Conservation (phyloP, 1,140 invertebrate genomes). For the Brachionus calyciflorus region DNA sequence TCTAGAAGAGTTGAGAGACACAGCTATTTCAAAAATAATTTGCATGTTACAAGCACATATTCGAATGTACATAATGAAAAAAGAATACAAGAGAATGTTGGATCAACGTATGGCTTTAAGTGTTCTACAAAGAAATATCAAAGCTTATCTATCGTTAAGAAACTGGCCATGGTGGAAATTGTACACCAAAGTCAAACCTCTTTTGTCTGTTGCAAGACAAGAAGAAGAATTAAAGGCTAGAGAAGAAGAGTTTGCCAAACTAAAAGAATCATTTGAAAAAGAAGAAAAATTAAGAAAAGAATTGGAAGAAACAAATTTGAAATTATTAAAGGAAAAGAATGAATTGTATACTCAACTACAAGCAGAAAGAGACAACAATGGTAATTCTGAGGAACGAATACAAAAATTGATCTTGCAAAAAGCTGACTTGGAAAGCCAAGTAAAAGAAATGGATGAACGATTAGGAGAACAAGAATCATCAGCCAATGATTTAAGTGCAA, state of each 20-base stretch:
- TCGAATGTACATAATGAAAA: constrained; percentile 76
- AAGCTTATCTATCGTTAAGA: constrained; percentile 93
- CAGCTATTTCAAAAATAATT: constrained; percentile 93
- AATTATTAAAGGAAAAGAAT: constrained; percentile 79
- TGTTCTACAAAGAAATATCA: constrained; percentile 96
- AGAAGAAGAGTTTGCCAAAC: constrained; percentile 89
- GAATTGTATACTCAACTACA: constrained; percentile 80
- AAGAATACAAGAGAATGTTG: constrained; percentile 93
- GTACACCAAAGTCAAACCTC: constrained; percentile 95
- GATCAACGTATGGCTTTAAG: constrained; percentile 95
- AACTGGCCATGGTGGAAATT: constrained; percentile 99
- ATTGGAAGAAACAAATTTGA: constrained; percentile 84
- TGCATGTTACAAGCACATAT: constrained; percentile 96
- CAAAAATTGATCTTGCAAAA: constrained; percentile 91
- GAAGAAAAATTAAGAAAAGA: constrained; percentile 95
- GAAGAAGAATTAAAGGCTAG: constrained; percentile 98
- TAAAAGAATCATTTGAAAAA: constrained; percentile 85
- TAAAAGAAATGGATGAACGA: constrained; percentile 92
- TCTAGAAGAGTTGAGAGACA: constrained; percentile 99
- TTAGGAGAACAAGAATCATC: constrained; percentile 91
- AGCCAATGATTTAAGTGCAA: constrained; percentile 81
- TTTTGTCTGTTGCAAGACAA: constrained; percentile 93
- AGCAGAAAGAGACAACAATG: constrained; percentile 71
- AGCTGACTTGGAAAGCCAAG: constrained; percentile 88
- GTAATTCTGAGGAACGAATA: constrained; percentile 85